These are phyloP conservation scores for Ommatoiulus sabulosus DNA, from an alignment of 2,888 invertebrate species.

Conservation along the genomic window DNA sequence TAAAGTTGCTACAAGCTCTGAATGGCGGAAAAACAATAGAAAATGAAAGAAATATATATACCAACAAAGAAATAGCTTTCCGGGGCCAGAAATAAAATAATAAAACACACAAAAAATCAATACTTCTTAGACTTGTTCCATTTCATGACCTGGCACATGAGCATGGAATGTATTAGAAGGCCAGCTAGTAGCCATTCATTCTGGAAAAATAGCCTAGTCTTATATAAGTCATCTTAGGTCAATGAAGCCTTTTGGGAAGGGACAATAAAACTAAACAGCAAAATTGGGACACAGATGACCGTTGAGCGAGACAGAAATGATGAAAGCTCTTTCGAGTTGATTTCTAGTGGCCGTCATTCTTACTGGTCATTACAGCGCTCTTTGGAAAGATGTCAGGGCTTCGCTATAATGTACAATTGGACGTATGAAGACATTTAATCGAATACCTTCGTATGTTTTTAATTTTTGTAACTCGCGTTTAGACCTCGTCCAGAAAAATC, in stretches of 20 bases:
- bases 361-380: neutral
- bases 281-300: constrained; percentile 24
- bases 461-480: too few species aligned
- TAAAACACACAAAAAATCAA: constrained; percentile 15
- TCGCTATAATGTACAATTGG: neutral
- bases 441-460: too few species aligned
- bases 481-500: too few species aligned
- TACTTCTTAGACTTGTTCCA: constrained; percentile 14
- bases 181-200: neutral
- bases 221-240: neutral
- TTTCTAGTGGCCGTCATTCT: neutral
- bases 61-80: neutral
- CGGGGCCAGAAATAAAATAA: neutral
- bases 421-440: neutral
- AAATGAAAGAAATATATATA: neutral
- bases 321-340: neutral
- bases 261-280: constrained; percentile 13
- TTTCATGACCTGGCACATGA: constrained; percentile 31
- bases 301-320: neutral
- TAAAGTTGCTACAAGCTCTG: neutral
- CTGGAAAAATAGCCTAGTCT: neutral
- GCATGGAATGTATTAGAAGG: constrained; percentile 15
- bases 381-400: neutral
- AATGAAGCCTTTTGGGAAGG: neutral
- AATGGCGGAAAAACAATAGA: neutral